Evolutionary conservation across 2,797 vertebrate species (phyloP).

Genomic region (Hirundo rustica): DNA sequence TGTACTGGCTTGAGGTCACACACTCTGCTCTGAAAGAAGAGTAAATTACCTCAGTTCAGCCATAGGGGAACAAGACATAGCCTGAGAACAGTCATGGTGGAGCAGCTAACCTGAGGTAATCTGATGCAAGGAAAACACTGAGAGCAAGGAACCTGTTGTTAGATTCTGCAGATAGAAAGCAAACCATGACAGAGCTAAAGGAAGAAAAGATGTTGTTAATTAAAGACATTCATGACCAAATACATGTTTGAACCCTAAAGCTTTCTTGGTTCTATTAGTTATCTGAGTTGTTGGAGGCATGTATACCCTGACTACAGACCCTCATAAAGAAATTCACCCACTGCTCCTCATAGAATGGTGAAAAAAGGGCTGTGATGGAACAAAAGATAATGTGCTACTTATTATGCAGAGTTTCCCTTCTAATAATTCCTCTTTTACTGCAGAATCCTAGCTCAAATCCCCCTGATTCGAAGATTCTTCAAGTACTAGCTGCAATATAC

Average conservation of each 20-base stretch:
- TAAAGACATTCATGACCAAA: not conserved
- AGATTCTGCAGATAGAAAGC: not conserved
- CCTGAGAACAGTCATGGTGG: not conserved
- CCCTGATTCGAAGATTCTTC: not conserved
- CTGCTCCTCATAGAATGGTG: not conserved
- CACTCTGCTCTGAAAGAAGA: not conserved
- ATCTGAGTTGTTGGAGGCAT: not conserved
- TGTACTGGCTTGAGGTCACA: not conserved
- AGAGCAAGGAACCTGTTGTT: not conserved
- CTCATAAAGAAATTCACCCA: not conserved
- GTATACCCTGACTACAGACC: not conserved
- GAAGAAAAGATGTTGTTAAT: not conserved
- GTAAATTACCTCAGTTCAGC: not conserved
- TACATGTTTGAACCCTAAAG: not conserved
- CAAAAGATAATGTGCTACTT: not conserved
- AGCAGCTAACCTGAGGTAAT: not conserved
- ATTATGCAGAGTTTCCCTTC: not conserved
- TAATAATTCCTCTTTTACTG: not conserved
- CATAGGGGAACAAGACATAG: not conserved
- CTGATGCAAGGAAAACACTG: not conserved
- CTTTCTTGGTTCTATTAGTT: not conserved
- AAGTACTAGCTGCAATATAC: not conserved
- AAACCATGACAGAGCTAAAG: not conserved
- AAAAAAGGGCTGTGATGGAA: not conserved
- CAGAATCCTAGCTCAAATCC: not conserved